These are phyloP conservation scores for Megaustenia siamemsis DNA, from an alignment of 2,888 invertebrate species.

Conservation along the genomic window DNA sequence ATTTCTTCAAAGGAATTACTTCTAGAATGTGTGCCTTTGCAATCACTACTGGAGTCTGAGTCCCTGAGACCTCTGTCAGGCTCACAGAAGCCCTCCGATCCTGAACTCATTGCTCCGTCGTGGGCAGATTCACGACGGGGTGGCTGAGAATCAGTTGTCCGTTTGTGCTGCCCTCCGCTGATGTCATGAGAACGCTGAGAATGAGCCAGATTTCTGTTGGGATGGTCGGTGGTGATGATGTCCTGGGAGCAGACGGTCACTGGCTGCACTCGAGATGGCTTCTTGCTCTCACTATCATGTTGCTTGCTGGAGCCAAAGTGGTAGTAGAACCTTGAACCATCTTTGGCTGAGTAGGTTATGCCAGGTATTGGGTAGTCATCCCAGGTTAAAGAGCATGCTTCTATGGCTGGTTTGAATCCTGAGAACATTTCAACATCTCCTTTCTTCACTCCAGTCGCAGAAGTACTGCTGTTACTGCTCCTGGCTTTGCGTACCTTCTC, in stretches of 20 bases:
- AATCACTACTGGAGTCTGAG: conserved; percentile 76
- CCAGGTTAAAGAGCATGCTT: conserved; percentile 97
- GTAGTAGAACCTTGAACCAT: conserved; percentile 67
- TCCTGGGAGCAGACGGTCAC: conserved; percentile 74
- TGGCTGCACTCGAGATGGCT: conserved; percentile 72
- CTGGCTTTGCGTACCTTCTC: conserved; percentile 85
- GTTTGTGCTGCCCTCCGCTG: conserved; percentile 62
- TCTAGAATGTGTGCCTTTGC: conserved; percentile 70
- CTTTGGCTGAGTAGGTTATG: conserved; percentile 86
- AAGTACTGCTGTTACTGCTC: conserved; percentile 67
- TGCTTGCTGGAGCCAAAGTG: conserved; percentile 67
- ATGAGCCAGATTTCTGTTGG: conserved; percentile 70
- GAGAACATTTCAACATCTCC: conserved; percentile 94
- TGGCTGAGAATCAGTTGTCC: conserved; percentile 60
- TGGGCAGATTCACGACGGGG: conserved; percentile 63
- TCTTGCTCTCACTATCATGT: conserved; percentile 70
- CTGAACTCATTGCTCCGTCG: conserved; percentile 86
- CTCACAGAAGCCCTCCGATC: conserved; percentile 97
- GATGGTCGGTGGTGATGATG: conserved; percentile 73
- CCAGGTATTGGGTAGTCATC: conserved; percentile 95
- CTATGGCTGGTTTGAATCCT: conserved; percentile 97
- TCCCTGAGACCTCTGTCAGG: conserved; percentile 82
- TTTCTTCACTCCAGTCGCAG: conserved; percentile 72
- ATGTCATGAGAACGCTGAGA: conserved; percentile 70
- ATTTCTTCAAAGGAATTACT: conserved; percentile 72